These are phyloP conservation scores for Aromia moschata DNA, from an alignment of 2,888 invertebrate genomes.

Conservation along the genomic window DNA sequence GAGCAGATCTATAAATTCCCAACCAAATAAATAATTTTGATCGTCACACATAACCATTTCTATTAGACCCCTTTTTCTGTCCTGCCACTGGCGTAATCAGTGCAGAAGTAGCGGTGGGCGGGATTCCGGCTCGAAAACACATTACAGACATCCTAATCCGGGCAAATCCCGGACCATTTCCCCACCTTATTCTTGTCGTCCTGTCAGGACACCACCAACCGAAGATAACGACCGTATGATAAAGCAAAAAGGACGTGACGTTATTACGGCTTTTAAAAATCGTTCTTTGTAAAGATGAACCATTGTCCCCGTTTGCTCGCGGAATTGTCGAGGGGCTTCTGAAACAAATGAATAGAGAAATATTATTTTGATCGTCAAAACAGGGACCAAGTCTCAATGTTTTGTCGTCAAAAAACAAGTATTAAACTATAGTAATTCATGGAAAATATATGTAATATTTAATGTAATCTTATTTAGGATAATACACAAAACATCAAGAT, in stretches of 20 bases:
- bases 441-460: too few relatives aligned
- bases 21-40: background rate
- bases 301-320: background rate
- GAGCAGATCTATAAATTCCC: too few relatives aligned
- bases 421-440: too few relatives aligned
- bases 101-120: constrained; percentile 31
- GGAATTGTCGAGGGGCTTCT: too few relatives aligned
- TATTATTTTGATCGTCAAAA: too few relatives aligned
- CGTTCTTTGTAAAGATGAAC: background rate
- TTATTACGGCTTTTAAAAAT: constrained; percentile 14
- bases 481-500: too few relatives aligned
- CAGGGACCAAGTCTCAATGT: too few relatives aligned
- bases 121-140: constrained; percentile 40
- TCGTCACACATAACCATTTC: background rate
- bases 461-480: too few relatives aligned
- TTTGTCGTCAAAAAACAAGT: too few relatives aligned
- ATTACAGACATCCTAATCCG: constrained; percentile 45
- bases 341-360: too few relatives aligned
- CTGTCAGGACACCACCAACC: constrained; percentile 31
- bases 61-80: background rate
- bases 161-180: constrained; percentile 47
- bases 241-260: constrained; percentile 19
- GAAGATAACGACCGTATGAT: constrained; percentile 36
- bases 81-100: constrained; percentile 24
- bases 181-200: constrained; percentile 52